Base-by-base conservation (phyloP, 92 coral and sea anemone genomes). In the Porites rus region DNA sequence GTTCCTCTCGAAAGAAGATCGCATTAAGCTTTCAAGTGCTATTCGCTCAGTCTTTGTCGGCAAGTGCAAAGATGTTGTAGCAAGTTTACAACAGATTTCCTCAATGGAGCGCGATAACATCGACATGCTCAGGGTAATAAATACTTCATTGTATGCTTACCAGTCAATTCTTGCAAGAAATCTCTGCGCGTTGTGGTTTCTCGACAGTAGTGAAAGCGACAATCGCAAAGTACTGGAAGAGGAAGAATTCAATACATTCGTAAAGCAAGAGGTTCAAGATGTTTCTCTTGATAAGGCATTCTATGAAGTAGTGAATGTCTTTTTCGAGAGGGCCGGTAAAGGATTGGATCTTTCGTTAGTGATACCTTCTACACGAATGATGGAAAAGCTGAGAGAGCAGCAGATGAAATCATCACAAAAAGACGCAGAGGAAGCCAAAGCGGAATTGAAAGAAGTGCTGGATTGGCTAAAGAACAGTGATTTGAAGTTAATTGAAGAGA, bases 91-190 rank as follows among this genome's bases (percentile, higher is more conserved):
- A 38, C 46, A 38, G 46, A 38, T 38, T 38, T 38, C 46, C 46
- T 38, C 46, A 38, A 38, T 38, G 46, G 46, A 38, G 46, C 46
- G 46, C 46, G 46, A 38, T 38, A 38, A 38, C 46, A 38, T 38
- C 46, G 46, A 38, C 46, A 38, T 3, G 46, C 5, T 38, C 5
- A 38, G 46, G 46, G 6, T 78, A 72, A 38, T 83, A 72, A 74
- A 18, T 11, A 19, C 91, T 17, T 60, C 94, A 12, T 21, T 85
- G 64, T 69, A 67, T 69, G 84, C 68, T 70, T 94, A 94, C 65
- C 88, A 92, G 21, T 94, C 98, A 46, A 62, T 92, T 2, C 76
- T 94, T 17, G 94, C 98, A 65, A 86, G 98, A 87, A 75, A 38
- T 67, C 77, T 94, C 21, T 78, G 89, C 84, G 84, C 84, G 51